Evolutionary conservation across 2,113 vertebrate species (phyloP), one percentile per base, ranked within the genome.

Genomic region (rabbit (Oryctolagus cuniculus)): DNA sequence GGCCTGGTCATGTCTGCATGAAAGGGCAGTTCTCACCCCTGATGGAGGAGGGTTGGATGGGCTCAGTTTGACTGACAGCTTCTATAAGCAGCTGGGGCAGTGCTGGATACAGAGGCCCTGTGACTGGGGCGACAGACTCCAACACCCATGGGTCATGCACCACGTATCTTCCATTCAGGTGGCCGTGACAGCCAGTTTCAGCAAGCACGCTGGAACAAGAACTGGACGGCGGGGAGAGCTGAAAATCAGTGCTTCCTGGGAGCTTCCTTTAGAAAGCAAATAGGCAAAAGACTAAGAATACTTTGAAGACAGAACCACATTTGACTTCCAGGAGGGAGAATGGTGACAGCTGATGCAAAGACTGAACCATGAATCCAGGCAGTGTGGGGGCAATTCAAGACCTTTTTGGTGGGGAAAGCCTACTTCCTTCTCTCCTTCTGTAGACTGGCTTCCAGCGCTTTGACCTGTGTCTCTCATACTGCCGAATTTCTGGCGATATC

Each of bases 101-200:
- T 0, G 19, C 0, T 38, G 36, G 44, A 17, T 49, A 80, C 70
- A 67, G 55, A 81, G 27, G 10, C 16, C 34, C 44, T 6, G 13
- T 0, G 4, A 29, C 25, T 51, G 17, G 6, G 69, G 29, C 0
- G 0, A 12, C 10, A 1, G 6, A 49, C 10, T 0, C 49, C 3
- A 10, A 61, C 29, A 51, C 25, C 25, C 3, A 7, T 3, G 3
- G 0, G 64, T 63, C 13, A 0, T 1, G 0, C 2, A 13, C 61
- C 5, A 27, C 44, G 10, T 1, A 11, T 25, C n/a, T 69, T 24
- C 88, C 51, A n/a, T 64, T 25, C 51, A 24, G 19, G 31, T 13
- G 22, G 49, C 34, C 36, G 0, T 22, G 31, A 21, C 8, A 0
- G 29, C n/a, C n/a, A 24, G 73, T 22, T 36, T 69, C 22, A 34